Evolutionary conservation across 2,888 invertebrate species (phyloP), one percentile per base, ranked within the genome.

Genomic region (Autographa pulchrina): DNA sequence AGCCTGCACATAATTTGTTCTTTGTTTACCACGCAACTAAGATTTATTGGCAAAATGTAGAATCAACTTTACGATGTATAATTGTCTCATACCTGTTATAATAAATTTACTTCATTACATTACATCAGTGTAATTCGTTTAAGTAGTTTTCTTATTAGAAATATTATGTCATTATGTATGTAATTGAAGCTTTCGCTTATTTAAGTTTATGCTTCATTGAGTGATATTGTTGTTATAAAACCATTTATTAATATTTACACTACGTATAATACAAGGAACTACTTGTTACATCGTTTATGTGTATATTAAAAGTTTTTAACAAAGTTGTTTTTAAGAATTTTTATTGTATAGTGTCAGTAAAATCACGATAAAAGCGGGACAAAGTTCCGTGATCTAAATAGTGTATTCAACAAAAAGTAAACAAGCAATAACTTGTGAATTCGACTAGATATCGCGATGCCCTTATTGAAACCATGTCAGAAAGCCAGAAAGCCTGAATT

Each of bases 361-460:
- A 38, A 38, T 38, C 11, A 54, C 58, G 56, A 63, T 74, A 75
- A 66, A 80, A 69, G 70, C 71, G 69, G 62, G 38, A 65, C 75
- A 74, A 70, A 86, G 75, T 84, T 87, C 85, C 85, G 84, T 81
- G 80, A 83, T 75, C 76, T 68, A 83, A 85, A 83, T 86, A 78
- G 76, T 74, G 56, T 71, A 75, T 71, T 80, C 77, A 82, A 82
- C 78, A 85, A 87, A 83, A 83, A 84, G 82, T 81, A 86, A 86
- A 86, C 87, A 83, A 87, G 85, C 78, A 86, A 89, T 87, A 88
- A 86, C 90, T 89, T 84, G 82, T 83, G 78, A 81, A 84, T 65
- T 75, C 75, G 62, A 80, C 78, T 72, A 81, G 75, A 81, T 81
- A 84, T 82, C 82, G 75, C 84, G 84, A 82, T 84, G 78, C 81